These are phyloP conservation scores for Idaea biselata DNA, from an alignment of 2,888 invertebrate species.

Conservation along the genomic window DNA sequence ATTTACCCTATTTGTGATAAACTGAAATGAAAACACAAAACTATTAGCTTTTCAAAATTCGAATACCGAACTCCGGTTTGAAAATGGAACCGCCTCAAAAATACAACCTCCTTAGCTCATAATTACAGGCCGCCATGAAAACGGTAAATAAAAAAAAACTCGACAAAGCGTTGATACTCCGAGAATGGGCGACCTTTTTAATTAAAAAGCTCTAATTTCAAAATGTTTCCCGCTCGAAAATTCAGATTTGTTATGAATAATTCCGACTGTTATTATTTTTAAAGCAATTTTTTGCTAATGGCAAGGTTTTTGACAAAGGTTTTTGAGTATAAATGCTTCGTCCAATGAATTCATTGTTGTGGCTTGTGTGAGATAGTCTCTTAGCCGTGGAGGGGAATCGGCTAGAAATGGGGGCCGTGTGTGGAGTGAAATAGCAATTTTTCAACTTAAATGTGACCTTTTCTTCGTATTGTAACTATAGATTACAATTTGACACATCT, in stretches of 20 bases:
- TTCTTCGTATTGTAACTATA: too few species aligned
- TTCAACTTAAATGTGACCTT: too few species aligned
- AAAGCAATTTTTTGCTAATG: neutral
- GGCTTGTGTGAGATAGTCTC: neutral
- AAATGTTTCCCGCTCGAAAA: conserved; percentile 23
- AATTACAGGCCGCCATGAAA: conserved; percentile 9
- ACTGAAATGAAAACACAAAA: too few species aligned
- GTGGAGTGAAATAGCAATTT: too few species aligned
- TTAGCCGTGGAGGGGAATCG: too few species aligned
- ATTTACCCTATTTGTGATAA: too few species aligned
- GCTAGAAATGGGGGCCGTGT: too few species aligned
- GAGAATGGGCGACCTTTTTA: conserved; percentile 45
- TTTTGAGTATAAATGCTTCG: neutral
- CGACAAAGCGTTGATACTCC: conserved; percentile 51
- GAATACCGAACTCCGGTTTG: too few species aligned
- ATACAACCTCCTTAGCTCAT: conserved; percentile 1
- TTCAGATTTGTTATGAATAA: conserved; percentile 1
- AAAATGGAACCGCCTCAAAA: neutral
- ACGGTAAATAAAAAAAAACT: conserved; percentile 34
- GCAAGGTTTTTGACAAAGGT: neutral
- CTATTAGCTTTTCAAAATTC: too few species aligned
- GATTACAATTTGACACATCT: too few species aligned
- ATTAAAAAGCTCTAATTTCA: conserved; percentile 50
- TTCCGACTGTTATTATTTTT: neutral
- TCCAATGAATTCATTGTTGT: neutral